phyloP scores from a whole-genome alignment of 2,888 invertebrate genomes.

The Caenorhabditis macrosperma region DNA sequence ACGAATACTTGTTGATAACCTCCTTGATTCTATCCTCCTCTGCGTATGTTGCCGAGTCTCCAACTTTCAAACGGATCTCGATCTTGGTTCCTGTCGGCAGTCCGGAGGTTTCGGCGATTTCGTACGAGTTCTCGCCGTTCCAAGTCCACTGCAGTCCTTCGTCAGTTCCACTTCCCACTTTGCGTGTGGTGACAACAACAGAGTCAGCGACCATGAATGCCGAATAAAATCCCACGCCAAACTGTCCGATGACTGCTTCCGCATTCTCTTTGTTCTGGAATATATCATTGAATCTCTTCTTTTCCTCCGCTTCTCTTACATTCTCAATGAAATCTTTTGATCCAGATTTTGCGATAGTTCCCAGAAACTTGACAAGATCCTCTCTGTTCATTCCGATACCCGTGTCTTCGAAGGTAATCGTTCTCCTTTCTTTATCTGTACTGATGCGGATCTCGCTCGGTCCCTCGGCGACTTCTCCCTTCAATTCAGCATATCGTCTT shows the following conservation, averaged over 20 bases:
- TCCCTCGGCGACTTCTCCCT: slow-evolving; percentile 62
- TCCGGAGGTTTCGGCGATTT: slow-evolving; percentile 90
- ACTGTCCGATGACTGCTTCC: slow-evolving; percentile 93
- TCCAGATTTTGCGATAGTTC: slow-evolving; percentile 95
- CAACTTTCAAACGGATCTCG: slow-evolving; percentile 89
- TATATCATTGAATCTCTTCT: too few relatives aligned
- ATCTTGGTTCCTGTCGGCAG: slow-evolving; percentile 94
- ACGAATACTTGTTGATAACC: slow-evolving; percentile 96
- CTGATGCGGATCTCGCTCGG: slow-evolving; percentile 61
- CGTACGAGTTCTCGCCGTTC: slow-evolving; percentile 87
- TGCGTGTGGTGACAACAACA: slow-evolving; percentile 92
- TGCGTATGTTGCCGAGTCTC: slow-evolving; percentile 91
- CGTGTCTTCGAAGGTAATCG: slow-evolving; percentile 85
- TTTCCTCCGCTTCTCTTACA: slow-evolving; percentile 39
- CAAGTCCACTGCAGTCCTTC: slow-evolving; percentile 90
- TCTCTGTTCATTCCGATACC: slow-evolving; percentile 96
- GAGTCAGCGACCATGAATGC: slow-evolving; percentile 97
- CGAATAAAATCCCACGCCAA: slow-evolving; percentile 98
- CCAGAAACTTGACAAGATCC: slow-evolving; percentile 91
- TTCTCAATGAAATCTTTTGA: slow-evolving; percentile 85
- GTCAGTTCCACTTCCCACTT: slow-evolving; percentile 82
- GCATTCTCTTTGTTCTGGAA: slow-evolving; percentile 80
- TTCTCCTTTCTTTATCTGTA: slow-evolving; percentile 56
- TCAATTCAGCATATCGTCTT: slow-evolving; percentile 86
- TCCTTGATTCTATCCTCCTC: slow-evolving; percentile 90